Evolutionary conservation across 2,888 invertebrate genomes (phyloP).

Genomic region (Drosophila putrida): DNA sequence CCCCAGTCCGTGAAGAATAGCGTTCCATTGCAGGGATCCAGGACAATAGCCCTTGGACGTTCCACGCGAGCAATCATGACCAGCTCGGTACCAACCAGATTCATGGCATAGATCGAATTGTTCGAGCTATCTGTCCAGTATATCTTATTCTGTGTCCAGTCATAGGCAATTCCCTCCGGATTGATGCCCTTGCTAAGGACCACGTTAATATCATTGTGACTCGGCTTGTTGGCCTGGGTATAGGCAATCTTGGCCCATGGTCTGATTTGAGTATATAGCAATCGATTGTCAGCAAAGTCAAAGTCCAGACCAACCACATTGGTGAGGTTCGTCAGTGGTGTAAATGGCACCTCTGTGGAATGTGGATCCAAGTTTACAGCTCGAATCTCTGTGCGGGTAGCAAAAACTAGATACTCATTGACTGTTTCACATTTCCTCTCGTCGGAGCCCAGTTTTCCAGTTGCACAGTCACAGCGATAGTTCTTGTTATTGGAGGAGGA

Average conservation of each 20-base stretch:
- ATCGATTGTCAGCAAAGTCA: conserved; percentile 94
- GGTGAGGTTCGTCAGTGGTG: conserved; percentile 93
- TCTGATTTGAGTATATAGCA: conserved; percentile 97
- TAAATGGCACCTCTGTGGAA: conserved; percentile 93
- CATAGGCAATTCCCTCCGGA: conserved; percentile 97
- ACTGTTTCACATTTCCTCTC: conserved; percentile 92
- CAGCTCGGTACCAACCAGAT: conserved; percentile 93
- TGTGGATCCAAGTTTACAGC: conserved; percentile 95
- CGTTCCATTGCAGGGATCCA: conserved; percentile 98
- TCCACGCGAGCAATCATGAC: conserved; percentile 97
- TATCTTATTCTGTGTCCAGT: conserved; percentile 98
- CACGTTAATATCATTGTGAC: conserved; percentile 88
- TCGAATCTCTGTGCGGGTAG: conserved; percentile 96
- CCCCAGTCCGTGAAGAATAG: conserved; percentile 99
- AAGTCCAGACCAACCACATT: conserved; percentile 98
- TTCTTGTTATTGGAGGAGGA: conserved; percentile 86
- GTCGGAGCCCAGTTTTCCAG: conserved; percentile 90
- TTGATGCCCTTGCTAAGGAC: conserved; percentile 93
- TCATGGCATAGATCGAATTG: conserved; percentile 97
- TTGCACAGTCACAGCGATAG: conserved; percentile 96
- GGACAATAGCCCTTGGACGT: conserved; percentile 96
- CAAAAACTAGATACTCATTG: conserved; percentile 96
- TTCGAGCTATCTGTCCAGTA: conserved; percentile 99
- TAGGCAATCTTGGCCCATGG: conserved; percentile 96
- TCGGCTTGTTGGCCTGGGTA: conserved; percentile 91